Evolutionary conservation across 2,888 invertebrate genomes (phyloP).

Genomic region (Sceliomorpha sp.): DNA sequence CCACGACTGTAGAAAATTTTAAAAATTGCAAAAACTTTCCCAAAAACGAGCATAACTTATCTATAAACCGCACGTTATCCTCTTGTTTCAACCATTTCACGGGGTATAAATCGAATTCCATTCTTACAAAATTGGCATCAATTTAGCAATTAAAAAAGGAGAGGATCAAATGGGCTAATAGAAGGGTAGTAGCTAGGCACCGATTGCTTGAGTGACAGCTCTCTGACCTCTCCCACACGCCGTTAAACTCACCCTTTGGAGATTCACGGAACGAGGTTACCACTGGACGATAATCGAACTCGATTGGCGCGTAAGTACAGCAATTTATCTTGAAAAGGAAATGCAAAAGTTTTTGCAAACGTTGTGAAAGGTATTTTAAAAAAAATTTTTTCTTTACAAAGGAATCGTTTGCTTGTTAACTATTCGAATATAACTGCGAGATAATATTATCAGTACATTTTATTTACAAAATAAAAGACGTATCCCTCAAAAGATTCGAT

Average conservation of each 20-base stretch:
- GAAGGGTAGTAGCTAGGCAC: slow-evolving; percentile 77
- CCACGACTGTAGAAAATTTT: too few species aligned
- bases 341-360: too few species aligned
- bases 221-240: slow-evolving; percentile 75
- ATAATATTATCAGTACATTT: slow-evolving; percentile 4
- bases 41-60: slow-evolving; percentile 9
- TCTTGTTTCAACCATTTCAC: slow-evolving; percentile 31
- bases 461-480: slow-evolving; percentile 12
- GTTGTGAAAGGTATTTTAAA: too few species aligned
- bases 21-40: too few species aligned
- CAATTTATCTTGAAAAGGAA: slow-evolving; percentile 35
- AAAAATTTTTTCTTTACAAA: background rate
- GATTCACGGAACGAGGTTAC: slow-evolving; percentile 15
- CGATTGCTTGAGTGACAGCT: slow-evolving; percentile 78
- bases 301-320: slow-evolving; percentile 35
- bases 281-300: slow-evolving; percentile 42
- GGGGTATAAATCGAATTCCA: slow-evolving; percentile 47
- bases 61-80: slow-evolving; percentile 48
- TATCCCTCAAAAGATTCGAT: slow-evolving; percentile 6
- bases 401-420: background rate
- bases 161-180: slow-evolving; percentile 73
- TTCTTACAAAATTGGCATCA: slow-evolving; percentile 76
- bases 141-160: slow-evolving; percentile 79
- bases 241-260: slow-evolving; percentile 25
- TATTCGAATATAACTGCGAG: slow-evolving; percentile 1